Base-by-base conservation (phyloP, 2,113 vertebrate genomes). In the Speoplatyrhinus poulsoni region DNA sequence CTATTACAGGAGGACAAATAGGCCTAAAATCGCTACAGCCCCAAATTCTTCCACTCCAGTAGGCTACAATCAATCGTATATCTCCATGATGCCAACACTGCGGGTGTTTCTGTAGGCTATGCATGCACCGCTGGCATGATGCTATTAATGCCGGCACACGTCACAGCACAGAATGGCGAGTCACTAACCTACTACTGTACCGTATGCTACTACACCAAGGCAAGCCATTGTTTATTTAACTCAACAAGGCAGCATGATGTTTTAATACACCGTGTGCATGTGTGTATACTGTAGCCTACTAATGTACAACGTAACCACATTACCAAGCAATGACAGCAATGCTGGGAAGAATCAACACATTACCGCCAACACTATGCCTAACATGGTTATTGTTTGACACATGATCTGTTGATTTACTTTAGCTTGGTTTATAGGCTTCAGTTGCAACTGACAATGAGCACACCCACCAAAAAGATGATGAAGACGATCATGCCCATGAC, bases 401-500 rank as follows among this genome's bases (percentile, higher is more conserved):
- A 53, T n/a, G 10, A 53, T n/a, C 12, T 15, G 15, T n/a, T 12
- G 11, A 52, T n/a, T 9, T 4, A n/a, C 4, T n/a, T 9, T 4
- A 13, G 4, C 50, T 9, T 52, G 4, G 50, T 9, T 52, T 52
- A 13, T 4, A 52, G 12, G 15, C 50, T 6, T 67, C 72, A 63
- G 36, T 69, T 50, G 77, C 75, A 56, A 17, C 65, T 80, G 69
- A 71, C 81, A 81, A 48, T 48, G 46, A 53, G 77, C 60, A 48
- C 67, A 62, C 53, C 74, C 73, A 33, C 74, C 81, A 82, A 69
- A 62, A 60, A 80, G 63, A 85, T 76, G 85, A 82, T 82, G 79
- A 79, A 60, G 74, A 71, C 86, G 88, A 87, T 26, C 26, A 87
- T 86, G 82, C 73, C 86, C 87, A 88, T 87, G 75, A 56, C 26